Percentiles rank a stretch among this genome's conserved stretches.
Evolutionary conservation across 1,140 invertebrate species (phyloP).

Genomic region (Conopomorpha cramerella): DNA sequence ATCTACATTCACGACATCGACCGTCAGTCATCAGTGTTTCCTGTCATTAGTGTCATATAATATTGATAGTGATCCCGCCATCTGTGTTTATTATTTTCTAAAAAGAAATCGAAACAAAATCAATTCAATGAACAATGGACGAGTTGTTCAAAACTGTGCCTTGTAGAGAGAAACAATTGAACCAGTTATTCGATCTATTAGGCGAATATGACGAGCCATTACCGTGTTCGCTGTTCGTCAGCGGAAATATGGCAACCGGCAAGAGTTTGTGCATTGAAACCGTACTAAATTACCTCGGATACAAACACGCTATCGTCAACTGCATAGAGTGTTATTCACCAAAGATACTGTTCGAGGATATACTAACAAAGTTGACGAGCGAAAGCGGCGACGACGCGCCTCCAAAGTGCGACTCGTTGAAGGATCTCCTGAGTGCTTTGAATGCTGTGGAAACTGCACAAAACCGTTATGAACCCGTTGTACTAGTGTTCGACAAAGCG

Average conservation of each 20-base stretch:
- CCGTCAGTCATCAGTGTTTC: neutral
- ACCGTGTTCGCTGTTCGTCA: constrained; percentile 71
- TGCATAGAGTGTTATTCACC: constrained; percentile 80
- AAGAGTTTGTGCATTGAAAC: constrained; percentile 72
- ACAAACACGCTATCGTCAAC: constrained; percentile 73
- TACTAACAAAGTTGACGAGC: constrained; percentile 65
- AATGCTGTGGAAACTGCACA: constrained; percentile 26
- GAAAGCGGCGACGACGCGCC: constrained; percentile 31
- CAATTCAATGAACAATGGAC: constrained; percentile 56
- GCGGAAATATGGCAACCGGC: constrained; percentile 80
- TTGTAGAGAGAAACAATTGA: constrained; percentile 65
- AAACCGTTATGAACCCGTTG: constrained; percentile 48
- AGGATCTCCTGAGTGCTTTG: constrained; percentile 71
- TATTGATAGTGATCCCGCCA: neutral
- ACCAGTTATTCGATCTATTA: constrained; percentile 63
- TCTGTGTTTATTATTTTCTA: too few relatives aligned
- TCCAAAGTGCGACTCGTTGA: constrained; percentile 72
- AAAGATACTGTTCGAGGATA: constrained; percentile 77
- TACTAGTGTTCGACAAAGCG: constrained; percentile 78
- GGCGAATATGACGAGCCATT: constrained; percentile 63
- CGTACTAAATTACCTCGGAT: constrained; percentile 63
- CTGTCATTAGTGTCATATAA: neutral
- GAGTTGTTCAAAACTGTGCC: constrained; percentile 49
- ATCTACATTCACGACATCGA: neutral
- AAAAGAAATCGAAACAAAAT: too few relatives aligned